Conservation (phyloP, 1,140 invertebrate genomes). For the Ptiloglossa arizonensis region DNA sequence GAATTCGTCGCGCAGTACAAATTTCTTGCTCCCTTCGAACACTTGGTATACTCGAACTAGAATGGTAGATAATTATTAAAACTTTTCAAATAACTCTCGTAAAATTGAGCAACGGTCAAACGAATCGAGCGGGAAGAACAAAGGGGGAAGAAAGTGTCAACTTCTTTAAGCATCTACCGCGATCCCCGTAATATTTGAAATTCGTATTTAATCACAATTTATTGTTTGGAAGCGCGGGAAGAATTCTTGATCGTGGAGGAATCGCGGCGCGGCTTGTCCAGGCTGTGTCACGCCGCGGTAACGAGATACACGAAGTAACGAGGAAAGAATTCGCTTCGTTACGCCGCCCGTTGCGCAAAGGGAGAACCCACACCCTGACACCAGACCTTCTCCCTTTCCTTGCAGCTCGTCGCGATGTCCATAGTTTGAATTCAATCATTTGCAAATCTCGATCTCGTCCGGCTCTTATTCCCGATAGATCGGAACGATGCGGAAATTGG, state of each 20-base stretch:
- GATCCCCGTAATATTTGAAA: slow-evolving; percentile 37
- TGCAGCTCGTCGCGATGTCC: slow-evolving; percentile 17
- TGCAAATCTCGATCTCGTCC: slow-evolving; percentile 54
- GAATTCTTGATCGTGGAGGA: slow-evolving; percentile 36
- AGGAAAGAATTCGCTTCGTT: slow-evolving; percentile 46
- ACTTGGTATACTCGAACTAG: no score
- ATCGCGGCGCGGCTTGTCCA: slow-evolving; percentile 13
- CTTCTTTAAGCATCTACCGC: slow-evolving; percentile 16
- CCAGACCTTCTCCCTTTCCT: not conserved
- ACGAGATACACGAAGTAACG: slow-evolving; percentile 25
- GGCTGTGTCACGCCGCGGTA: slow-evolving; percentile 1
- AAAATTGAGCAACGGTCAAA: not conserved
- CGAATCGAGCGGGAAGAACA: not conserved
- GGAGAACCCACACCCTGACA: not conserved
- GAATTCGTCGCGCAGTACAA: no score
- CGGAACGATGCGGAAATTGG: slow-evolving; percentile 54
- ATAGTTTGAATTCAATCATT: slow-evolving; percentile 63
- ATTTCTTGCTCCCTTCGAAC: no score
- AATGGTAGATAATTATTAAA: no score
- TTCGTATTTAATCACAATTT: slow-evolving; percentile 50
- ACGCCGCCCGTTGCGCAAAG: not conserved
- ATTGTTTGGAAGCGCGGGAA: slow-evolving; percentile 31
- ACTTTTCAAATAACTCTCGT: no score
- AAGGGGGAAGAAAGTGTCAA: not conserved
- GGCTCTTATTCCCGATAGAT: slow-evolving; percentile 44